Evolutionary conservation across 2,888 invertebrate genomes (phyloP).

Genomic region (Oscheius sp.): DNA sequence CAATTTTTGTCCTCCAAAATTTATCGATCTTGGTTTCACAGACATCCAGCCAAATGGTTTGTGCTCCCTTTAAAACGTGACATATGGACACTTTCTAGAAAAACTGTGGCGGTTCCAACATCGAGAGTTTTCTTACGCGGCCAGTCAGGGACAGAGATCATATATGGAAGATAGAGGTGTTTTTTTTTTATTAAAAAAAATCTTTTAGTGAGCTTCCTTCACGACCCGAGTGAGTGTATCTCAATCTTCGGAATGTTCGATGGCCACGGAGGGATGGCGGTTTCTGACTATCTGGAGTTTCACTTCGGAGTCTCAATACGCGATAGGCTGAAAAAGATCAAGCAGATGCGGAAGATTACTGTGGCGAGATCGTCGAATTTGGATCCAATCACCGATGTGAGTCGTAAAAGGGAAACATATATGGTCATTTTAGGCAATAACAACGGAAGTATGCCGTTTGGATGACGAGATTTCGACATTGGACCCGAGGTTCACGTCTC

Average conservation of each 20-base stretch:
- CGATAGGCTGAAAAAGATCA: slow-evolving; percentile 36
- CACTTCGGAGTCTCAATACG: slow-evolving; percentile 47
- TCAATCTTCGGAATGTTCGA: slow-evolving; percentile 62
- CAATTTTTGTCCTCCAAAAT: slow-evolving; percentile 41
- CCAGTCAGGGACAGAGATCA: slow-evolving; percentile 38
- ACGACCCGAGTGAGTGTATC: slow-evolving; percentile 51
- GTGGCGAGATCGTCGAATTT: slow-evolving; percentile 16
- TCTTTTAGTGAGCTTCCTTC: slow-evolving; percentile 54
- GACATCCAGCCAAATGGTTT: slow-evolving; percentile 39
- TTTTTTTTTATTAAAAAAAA: too few relatives aligned
- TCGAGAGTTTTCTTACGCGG: slow-evolving; percentile 51
- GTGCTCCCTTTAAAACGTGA: neutral
- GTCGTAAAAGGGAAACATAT: neutral
- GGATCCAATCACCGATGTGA: slow-evolving; percentile 37
- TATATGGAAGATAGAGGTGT: slow-evolving; percentile 64
- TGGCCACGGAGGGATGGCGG: slow-evolving; percentile 64
- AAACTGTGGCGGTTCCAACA: slow-evolving; percentile 44
- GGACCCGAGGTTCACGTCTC: slow-evolving; percentile 36
- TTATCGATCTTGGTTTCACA: slow-evolving; percentile 47
- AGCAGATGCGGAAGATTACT: slow-evolving; percentile 26
- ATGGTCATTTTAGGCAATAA: slow-evolving; percentile 38
- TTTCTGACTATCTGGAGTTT: slow-evolving; percentile 54
- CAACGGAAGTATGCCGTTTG: slow-evolving; percentile 48
- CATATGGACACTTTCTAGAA: neutral
- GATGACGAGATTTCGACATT: slow-evolving; percentile 46